These are phyloP conservation scores for Arctopsyche grandis DNA, from an alignment of 1,140 invertebrate genomes.

Conservation along the genomic window DNA sequence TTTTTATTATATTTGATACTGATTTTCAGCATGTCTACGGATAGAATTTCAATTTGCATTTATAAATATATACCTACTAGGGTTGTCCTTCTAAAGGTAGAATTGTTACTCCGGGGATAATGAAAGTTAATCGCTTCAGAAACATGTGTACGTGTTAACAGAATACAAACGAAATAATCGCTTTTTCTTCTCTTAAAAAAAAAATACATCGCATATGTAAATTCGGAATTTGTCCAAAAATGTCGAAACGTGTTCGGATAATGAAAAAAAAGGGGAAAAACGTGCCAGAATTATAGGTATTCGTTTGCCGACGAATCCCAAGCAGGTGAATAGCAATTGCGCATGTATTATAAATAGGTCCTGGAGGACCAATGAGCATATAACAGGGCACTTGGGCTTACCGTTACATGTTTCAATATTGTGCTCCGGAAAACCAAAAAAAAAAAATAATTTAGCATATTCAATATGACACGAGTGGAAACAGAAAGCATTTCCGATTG, in stretches of 20 bases:
- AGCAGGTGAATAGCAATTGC: not conserved
- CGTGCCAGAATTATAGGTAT: not conserved
- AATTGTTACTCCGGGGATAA: too few species aligned
- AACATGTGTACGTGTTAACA: too few species aligned
- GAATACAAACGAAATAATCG: too few species aligned
- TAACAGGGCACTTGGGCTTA: not conserved
- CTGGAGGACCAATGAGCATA: not conserved
- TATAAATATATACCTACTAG: too few species aligned
- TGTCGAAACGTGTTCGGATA: not conserved
- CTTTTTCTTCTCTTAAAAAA: too few species aligned
- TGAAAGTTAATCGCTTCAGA: too few species aligned
- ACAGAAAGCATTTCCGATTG: too few species aligned
- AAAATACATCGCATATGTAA: too few species aligned
- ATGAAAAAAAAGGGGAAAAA: not conserved
- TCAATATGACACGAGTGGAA: not conserved
- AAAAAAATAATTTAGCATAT: not conserved
- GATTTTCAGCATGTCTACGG: too few species aligned
- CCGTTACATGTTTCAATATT: slow-evolving; percentile 16
- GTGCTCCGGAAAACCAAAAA: not conserved
- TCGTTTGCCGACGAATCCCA: not conserved
- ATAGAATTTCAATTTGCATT: too few species aligned
- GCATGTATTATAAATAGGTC: slow-evolving; percentile 15
- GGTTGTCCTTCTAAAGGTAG: too few species aligned
- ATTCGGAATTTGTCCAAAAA: not conserved
- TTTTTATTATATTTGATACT: too few species aligned